Evolutionary conservation across 2,113 vertebrate species (phyloP).

Genomic region (Phrynosoma platyrhinos): DNA sequence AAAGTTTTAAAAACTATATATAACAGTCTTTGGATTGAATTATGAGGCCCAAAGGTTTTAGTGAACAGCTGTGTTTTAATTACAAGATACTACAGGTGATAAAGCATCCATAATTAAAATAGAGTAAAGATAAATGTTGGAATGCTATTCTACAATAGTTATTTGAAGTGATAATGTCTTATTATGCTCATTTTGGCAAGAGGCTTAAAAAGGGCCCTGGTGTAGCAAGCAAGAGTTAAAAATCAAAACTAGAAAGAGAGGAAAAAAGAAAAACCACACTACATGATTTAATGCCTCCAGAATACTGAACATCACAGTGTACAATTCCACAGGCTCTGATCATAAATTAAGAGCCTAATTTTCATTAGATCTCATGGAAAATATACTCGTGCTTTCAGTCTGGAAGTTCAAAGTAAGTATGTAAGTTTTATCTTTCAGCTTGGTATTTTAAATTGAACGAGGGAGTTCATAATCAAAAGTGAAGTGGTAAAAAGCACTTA

Average conservation of each 20-base stretch:
- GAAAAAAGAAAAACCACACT: not conserved
- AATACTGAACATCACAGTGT: not conserved
- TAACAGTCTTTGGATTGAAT: too few species aligned
- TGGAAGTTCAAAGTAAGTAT: not conserved
- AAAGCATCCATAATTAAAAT: not conserved
- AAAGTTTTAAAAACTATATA: too few species aligned
- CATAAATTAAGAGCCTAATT: not conserved
- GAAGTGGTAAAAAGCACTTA: too few species aligned
- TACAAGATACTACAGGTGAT: not conserved
- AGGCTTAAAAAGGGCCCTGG: not conserved
- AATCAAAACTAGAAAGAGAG: not conserved
- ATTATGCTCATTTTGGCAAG: not conserved
- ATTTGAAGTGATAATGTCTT: not conserved
- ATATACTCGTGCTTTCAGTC: too few species aligned
- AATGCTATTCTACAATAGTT: not conserved
- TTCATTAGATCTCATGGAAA: too few species aligned
- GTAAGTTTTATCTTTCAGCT: too few species aligned
- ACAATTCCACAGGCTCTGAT: not conserved
- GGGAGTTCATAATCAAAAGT: not conserved
- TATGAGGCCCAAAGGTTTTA: too few species aligned
- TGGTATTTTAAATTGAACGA: not conserved
- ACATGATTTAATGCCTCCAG: not conserved
- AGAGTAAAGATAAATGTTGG: fast-evolving
- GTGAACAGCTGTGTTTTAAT: too few species aligned
- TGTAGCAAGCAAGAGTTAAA: not conserved